Base-by-base conservation (phyloP, 2,113 vertebrate genomes). In the Tupaia tana region DNA sequence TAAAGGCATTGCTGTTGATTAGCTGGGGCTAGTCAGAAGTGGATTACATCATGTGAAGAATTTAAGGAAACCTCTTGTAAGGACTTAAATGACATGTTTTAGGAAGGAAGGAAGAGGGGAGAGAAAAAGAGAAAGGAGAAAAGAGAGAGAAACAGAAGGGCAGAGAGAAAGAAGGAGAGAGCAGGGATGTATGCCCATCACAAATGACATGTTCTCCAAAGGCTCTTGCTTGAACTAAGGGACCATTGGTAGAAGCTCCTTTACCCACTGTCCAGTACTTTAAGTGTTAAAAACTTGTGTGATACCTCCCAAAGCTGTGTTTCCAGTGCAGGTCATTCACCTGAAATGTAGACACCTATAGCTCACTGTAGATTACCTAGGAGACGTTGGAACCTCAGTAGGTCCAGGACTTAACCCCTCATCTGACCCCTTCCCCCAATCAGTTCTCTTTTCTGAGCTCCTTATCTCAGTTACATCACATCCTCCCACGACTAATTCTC, bases 21-120 rank as follows among this genome's bases (percentile, higher is more conserved):
- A 73, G 20, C n/a, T 29, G 20, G 83, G 69, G 56, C 56, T 29
- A 29, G 43, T 89, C 54, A 29, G 71, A 78, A 67, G 79, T 31
- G 31, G 25, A 2, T 54, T 75, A 29, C 52, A 86, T 95, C 54
- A 54, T 0, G 6, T 20, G 63, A 71, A 27, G 24, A 31, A 15
- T 80, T 63, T 70, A 52, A 66, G n/a, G 75, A 87, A 86, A 70
- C 9, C 25, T 80, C 52, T 66, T 58, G 9, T 29, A 61, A 86
- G n/a, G 29, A 77, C 88, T 71, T 64, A 14, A 3, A 7, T 77
- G 78, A 13, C 58, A 13, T 34, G 43, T 73, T 92, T 86, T 79
- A 85, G 87, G 43, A 95, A 94, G 81, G 54, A 63, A 61, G 56
- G 43, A 64, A 56, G 66, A 24, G 59, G n/a, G 2, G 59, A 87